Conservation (phyloP, 2,888 invertebrate species). For the Leptinotarsa haldemani region DNA sequence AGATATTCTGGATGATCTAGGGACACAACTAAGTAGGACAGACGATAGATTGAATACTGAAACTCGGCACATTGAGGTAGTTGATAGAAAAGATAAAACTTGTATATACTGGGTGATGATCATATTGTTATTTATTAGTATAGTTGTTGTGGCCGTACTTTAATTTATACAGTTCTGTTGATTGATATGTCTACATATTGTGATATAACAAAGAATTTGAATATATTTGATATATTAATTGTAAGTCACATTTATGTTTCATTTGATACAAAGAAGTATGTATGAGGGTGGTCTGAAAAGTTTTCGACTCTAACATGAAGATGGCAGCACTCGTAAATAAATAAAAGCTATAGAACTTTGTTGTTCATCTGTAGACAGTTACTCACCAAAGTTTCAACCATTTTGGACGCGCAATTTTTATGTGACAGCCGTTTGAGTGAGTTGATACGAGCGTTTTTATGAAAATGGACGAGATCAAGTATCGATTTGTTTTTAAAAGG, state of each 20-base stretch:
- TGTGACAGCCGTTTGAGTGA: no score
- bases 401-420: no score
- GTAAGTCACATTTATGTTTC: not conserved
- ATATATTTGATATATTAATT: not conserved
- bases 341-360: no score
- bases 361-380: no score
- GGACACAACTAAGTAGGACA: constrained; percentile 78
- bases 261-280: not conserved
- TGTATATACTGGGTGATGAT: constrained; percentile 83
- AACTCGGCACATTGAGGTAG: constrained; percentile 74
- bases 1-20: constrained; percentile 83
- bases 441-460: no score
- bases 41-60: constrained; percentile 76
- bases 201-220: constrained; percentile 1
- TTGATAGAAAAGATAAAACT: constrained; percentile 77
- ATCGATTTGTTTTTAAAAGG: no score
- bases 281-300: no score
- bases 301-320: no score
- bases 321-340: no score
- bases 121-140: constrained; percentile 75
- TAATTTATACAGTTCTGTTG: constrained; percentile 50
- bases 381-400: no score
- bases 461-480: no score
- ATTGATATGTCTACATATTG: not conserved
- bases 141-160: constrained; percentile 70